Base-by-base conservation (phyloP, 1,140 invertebrate genomes). In the Dreissena polymorpha region DNA sequence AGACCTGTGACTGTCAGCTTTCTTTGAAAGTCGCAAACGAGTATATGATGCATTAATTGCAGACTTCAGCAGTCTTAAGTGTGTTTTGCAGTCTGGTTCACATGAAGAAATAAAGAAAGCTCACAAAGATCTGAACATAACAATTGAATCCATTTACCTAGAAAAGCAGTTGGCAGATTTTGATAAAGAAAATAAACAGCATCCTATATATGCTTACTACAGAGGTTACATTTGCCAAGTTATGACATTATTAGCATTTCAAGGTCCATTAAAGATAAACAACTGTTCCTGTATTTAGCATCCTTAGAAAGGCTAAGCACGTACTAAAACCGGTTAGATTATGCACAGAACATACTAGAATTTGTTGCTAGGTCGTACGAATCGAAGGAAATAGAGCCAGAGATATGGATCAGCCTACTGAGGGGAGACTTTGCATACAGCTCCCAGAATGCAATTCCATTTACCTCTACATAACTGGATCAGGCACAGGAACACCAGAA, bases 401-500 rank as follows among this genome's bases (percentile, higher is more conserved):
- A 70, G 10, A 70, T 70, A 12, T 70, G 68, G 68, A 70, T 18
- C 10, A 29, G 68, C 10, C 68, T 70, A 29, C 13, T 70, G 25
- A 50, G 14, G 18, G 68, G 68, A 49, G 68, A 70, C 13, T 70
- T 27, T 70, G 68, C 68, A 12, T 29, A 49, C 27, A 49, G 14
- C n/a, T 13, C n/a, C 18, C 39, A 70, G 23, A 70, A 70, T 18
- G 18, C 29, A n/a, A 39, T 39, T 39, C 12, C 68, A 70, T 70
- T 70, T 50, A 70, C 68, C 18, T 49, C 10, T 18, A 50, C 39
- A 49, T 12, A 27, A 49, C 16, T 70, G 14, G 68, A 70, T 70
- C 68, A 70, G n/a, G 68, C 68, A 14, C 68, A 70, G 39, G 68
- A 70, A 70, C 68, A 70, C 39, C 27, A 70, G 39, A 70, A 70